phyloP scores from a whole-genome alignment of 2,797 vertebrate genomes.

The Alectoris magna region DNA sequence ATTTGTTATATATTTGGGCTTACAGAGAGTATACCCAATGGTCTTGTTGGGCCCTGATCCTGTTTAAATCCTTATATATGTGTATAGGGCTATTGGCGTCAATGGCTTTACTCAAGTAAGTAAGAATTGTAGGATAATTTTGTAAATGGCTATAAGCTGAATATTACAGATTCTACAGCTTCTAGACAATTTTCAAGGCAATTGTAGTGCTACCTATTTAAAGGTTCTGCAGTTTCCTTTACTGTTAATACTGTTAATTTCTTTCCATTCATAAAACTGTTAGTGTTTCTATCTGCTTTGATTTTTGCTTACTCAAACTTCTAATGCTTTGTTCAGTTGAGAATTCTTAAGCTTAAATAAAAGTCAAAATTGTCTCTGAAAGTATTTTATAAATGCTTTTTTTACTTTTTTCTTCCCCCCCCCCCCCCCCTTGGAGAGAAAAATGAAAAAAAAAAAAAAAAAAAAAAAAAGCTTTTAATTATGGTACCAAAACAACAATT shows the following conservation, averaged over 20 bases:
- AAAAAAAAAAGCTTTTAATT: background rate
- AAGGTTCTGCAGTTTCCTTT: background rate
- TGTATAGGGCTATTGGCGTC: background rate
- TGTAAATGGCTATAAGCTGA: background rate
- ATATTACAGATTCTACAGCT: background rate
- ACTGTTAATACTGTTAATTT: background rate
- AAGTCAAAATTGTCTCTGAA: background rate
- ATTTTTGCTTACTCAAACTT: background rate
- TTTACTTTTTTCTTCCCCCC: background rate
- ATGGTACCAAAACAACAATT: background rate
- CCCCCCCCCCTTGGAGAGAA: background rate
- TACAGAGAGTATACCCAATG: background rate
- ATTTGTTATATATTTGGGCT: background rate
- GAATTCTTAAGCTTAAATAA: background rate
- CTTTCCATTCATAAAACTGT: background rate
- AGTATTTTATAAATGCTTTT: background rate
- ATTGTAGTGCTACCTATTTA: background rate
- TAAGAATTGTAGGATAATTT: background rate
- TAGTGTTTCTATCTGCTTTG: background rate
- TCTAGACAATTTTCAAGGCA: background rate
- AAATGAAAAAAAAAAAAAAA: background rate
- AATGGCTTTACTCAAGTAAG: background rate
- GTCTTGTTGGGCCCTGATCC: background rate
- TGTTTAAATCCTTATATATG: background rate
- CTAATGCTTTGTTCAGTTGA: background rate